A percentile compares a stretch with the other conserved stretches of the same genome.
Evolutionary conservation across 2,113 vertebrate genomes (phyloP).

Genomic region (Tor tambroides): DNA sequence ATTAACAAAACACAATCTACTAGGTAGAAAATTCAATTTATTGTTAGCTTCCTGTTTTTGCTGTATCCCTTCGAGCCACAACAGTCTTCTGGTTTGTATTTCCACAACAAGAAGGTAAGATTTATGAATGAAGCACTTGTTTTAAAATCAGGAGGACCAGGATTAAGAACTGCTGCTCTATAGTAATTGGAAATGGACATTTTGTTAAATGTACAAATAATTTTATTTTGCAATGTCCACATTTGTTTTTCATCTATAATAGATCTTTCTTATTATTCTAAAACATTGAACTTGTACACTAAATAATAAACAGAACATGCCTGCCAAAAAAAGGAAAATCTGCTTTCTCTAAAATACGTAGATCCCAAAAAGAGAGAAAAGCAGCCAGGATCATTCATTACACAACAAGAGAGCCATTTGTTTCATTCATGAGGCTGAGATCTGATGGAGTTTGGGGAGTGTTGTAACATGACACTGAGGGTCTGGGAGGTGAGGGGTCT

Average conservation of each 20-base stretch:
- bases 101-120: too few species aligned
- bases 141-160: too few species aligned
- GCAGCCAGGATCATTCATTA: neutral
- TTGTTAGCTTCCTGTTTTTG: too few species aligned
- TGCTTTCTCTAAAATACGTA: neutral
- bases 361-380: neutral
- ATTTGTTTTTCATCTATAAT: neutral
- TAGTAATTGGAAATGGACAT: neutral
- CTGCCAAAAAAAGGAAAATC: neutral
- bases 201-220: neutral
- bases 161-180: neutral
- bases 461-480: constrained; percentile 58
- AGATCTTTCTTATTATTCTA: neutral
- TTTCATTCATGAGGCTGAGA: constrained; percentile 44
- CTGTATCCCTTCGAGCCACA: too few species aligned
- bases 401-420: neutral
- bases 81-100: too few species aligned
- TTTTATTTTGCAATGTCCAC: neutral
- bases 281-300: neutral
- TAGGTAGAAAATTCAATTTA: too few species aligned
- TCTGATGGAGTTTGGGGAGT: constrained; percentile 27
- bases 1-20: too few species aligned
- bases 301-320: neutral
- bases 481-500: constrained; percentile 58
- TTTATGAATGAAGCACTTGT: neutral